Base-by-base conservation (phyloP, 2,113 vertebrate genomes). In the Galemys pyrenaicus region DNA sequence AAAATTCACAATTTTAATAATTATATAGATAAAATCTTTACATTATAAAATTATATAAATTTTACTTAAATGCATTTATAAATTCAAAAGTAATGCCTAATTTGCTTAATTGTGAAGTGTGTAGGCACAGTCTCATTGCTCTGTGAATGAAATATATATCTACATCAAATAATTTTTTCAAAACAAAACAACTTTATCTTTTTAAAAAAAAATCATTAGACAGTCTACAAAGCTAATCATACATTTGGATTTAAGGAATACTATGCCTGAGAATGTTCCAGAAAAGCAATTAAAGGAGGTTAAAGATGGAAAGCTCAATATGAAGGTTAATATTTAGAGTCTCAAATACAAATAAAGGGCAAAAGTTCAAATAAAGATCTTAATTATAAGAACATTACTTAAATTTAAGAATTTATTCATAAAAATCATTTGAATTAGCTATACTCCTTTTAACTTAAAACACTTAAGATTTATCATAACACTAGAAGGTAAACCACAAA, bases 1-100 rank as follows among this genome's bases (percentile, higher is more conserved):
- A 26, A 71, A 13, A 19, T 92, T 44, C 19, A 56, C n/a, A 77
- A 62, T 70, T 85, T 70, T 54, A 64, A 41, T 37, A 54, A 65
- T 37, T 32, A 74, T 15, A 86, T n/a, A 85, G 64, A 62, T 65
- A 41, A 68, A 49, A 84, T 49, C n/a, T 46, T n/a, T 73, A 88
- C 16, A 74, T n/a, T 85, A 77, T 4, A 87, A 95, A 89, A 58
- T 74, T 13, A 79, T 28, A 3, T 83, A n/a, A 78, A 68, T 62
- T 51, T 97, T 81, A 49, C 1, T 87, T 84, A 87, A 93, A 41
- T 67, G n/a, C n/a, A n/a, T n/a, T n/a, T 30, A 5, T 92, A 15
- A 73, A 51, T 90, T 80, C 44, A 79, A 87, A 94, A 82, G 35
- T 67, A 56, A 91, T 24, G 5, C 20, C 5, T 92, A 64, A 54